phyloP scores from a whole-genome alignment of 2,113 vertebrate species.

The Pitta sordida region DNA sequence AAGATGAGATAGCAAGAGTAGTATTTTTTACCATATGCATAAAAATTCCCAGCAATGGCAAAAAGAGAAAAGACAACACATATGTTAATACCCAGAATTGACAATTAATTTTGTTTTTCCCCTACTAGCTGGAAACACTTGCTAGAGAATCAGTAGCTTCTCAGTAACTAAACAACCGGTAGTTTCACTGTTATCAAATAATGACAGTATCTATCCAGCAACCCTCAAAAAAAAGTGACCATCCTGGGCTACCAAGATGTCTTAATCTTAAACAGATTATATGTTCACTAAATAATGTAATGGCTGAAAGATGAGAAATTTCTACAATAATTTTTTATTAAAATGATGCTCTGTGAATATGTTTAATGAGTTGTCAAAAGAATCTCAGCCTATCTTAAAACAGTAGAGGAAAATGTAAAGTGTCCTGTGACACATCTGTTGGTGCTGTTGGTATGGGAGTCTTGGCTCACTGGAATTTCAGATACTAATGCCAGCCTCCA shows the following conservation, averaged over 20 bases:
- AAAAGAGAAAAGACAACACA: background rate
- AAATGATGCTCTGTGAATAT: background rate
- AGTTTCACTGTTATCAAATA: background rate
- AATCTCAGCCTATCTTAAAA: background rate
- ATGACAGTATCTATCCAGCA: background rate
- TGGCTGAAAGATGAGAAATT: background rate
- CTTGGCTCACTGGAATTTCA: background rate
- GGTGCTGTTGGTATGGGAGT: background rate
- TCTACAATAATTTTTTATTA: background rate
- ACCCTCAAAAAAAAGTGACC: background rate
- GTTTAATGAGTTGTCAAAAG: background rate
- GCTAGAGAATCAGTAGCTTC: background rate
- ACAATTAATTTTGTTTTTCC: accelerated
- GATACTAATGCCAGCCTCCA: background rate
- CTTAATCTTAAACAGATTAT: background rate
- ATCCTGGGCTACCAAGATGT: background rate
- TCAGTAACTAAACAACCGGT: background rate
- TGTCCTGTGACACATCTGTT: background rate
- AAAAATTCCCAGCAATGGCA: background rate
- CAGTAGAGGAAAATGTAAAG: background rate
- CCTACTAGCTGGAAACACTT: background rate
- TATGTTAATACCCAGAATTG: background rate
- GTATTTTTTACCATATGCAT: background rate
- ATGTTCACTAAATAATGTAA: background rate
- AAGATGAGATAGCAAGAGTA: background rate